Evolutionary conservation across 1,140 invertebrate genomes (phyloP).

Genomic region (Macrobrachium rosenbergii): DNA sequence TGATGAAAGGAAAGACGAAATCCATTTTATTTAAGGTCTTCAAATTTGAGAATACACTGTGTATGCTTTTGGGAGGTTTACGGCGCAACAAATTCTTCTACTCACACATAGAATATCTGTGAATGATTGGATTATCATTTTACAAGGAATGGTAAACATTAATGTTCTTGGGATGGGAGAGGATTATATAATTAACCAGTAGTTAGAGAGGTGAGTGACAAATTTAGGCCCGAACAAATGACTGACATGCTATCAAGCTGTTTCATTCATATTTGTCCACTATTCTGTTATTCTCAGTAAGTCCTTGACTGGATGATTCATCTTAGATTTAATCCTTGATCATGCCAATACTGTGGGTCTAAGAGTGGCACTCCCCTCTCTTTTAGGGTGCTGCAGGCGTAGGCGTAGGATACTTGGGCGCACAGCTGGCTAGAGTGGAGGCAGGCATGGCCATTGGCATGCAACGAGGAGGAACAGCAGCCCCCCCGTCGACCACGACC

Average conservation of each 20-base stretch:
- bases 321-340: background rate
- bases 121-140: too few species aligned
- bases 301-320: background rate
- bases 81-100: too few species aligned
- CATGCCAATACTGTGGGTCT: slow-evolving; percentile 20
- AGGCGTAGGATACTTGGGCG: slow-evolving; percentile 52
- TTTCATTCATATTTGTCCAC: background rate
- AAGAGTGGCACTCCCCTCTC: slow-evolving; percentile 51
- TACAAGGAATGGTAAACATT: too few species aligned
- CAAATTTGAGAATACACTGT: too few species aligned
- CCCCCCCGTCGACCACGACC: too few species aligned
- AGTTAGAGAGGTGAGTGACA: background rate
- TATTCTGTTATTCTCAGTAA: background rate
- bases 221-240: background rate
- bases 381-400: slow-evolving; percentile 52
- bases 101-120: too few species aligned
- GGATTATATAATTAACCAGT: too few species aligned
- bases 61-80: too few species aligned
- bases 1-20: too few species aligned
- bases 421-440: slow-evolving; percentile 39
- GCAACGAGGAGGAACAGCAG: background rate
- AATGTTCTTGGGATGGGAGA: too few species aligned
- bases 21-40: too few species aligned
- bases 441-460: slow-evolving; percentile 23
- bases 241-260: background rate